phyloP scores from a whole-genome alignment of 2,113 vertebrate species.

The Struthidea cinerea region DNA sequence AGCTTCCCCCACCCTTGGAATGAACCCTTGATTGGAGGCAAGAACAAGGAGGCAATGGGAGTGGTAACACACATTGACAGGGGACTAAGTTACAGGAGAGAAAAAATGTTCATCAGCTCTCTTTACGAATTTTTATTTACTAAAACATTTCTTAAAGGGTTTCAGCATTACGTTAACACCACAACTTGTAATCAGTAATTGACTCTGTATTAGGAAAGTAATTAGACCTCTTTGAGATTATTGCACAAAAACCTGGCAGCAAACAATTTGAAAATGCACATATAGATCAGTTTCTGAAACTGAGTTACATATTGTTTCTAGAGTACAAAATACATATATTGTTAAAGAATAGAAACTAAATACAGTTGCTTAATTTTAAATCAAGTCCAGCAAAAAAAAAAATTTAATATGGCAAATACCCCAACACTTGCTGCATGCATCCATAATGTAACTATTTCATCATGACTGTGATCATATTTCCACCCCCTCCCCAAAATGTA shows the following conservation, averaged over 20 bases:
- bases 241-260: slow-evolving; percentile 44
- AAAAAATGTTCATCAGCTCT: neutral
- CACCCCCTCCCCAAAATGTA: slow-evolving; percentile 2
- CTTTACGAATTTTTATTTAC: slow-evolving; percentile 33
- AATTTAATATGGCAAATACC: slow-evolving; percentile 43
- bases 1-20: neutral
- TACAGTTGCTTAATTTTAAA: slow-evolving; percentile 67
- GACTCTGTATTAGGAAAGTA: neutral
- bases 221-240: slow-evolving; percentile 20
- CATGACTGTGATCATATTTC: neutral
- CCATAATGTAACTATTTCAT: slow-evolving; percentile 17
- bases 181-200: neutral
- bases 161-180: slow-evolving; percentile 36
- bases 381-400: slow-evolving; percentile 41
- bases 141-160: neutral
- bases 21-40: neutral
- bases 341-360: slow-evolving; percentile 44
- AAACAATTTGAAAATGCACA: slow-evolving; percentile 19
- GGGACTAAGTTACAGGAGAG: neutral
- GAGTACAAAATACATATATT: slow-evolving; percentile 22
- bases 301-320: neutral
- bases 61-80: neutral
- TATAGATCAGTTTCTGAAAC: slow-evolving; percentile 3
- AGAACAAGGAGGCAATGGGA: neutral
- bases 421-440: slow-evolving; percentile 33